phyloP scores from a whole-genome alignment of 2,888 invertebrate species.

The Cacoxenus indagator region DNA sequence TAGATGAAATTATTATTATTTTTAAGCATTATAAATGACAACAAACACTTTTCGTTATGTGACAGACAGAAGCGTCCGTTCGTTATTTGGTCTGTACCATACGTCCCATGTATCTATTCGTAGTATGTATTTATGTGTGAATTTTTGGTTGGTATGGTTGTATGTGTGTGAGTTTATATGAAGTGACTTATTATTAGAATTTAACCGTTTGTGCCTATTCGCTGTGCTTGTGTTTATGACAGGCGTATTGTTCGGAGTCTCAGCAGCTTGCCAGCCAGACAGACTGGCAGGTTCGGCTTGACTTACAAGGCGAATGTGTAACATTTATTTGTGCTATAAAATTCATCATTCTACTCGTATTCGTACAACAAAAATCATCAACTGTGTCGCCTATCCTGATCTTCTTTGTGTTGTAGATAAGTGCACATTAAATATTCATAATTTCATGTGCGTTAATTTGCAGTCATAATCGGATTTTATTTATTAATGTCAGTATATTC shows the following conservation, averaged over 20 bases:
- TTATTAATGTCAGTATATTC: neutral
- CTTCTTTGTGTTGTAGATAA: neutral
- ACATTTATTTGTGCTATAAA: constrained; percentile 13
- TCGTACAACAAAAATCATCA: neutral
- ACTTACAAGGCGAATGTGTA: constrained; percentile 8
- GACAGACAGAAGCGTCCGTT: too few relatives aligned
- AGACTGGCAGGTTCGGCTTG: neutral
- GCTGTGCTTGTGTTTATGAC: neutral
- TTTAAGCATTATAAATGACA: constrained; percentile 15
- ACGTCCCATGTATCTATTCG: too few relatives aligned
- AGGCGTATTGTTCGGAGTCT: neutral
- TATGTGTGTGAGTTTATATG: neutral
- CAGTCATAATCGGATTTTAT: neutral
- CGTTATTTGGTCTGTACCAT: too few relatives aligned
- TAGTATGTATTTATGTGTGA: too few relatives aligned
- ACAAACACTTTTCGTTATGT: neutral
- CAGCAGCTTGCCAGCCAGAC: neutral
- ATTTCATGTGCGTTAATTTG: neutral
- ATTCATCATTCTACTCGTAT: neutral
- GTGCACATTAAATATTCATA: neutral
- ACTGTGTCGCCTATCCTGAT: neutral
- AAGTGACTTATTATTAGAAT: neutral
- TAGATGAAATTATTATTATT: neutral
- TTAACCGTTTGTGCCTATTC: constrained; percentile 6
- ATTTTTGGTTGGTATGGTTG: too few relatives aligned